Evolutionary conservation across 92 coral and sea anemone genomes (phyloP), one percentile per base, ranked within the genome.

Genomic region (Virgularia gustaviana): DNA sequence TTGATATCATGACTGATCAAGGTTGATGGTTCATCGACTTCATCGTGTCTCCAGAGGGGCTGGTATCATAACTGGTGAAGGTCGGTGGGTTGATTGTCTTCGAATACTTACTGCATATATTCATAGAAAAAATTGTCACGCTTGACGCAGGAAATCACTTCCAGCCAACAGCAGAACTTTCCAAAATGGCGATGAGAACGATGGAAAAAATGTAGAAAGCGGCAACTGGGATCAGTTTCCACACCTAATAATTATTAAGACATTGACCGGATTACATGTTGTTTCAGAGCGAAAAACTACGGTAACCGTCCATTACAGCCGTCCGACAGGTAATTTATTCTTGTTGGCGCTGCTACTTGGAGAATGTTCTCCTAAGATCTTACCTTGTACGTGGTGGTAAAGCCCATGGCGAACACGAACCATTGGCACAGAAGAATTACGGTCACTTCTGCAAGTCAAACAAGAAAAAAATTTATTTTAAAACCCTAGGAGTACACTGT

Each of bases 301-400:
- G 23, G 41, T 24, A 25, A 18, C 9, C 25, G 20, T 20, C 25
- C 20, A 7, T 20, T 32, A 49, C 0, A 32, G 63, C 18, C n/a
- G 22, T 25, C n/a, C 9, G 30, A 25, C 12, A 39, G 30, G 60
- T 54, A n/a, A n/a, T n/a, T n/a, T n/a, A n/a, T n/a, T n/a, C n/a
- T n/a, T n/a, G n/a, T n/a, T n/a, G n/a, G n/a, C n/a, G n/a, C n/a
- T n/a, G n/a, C n/a, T n/a, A n/a, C n/a, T n/a, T n/a, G n/a, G n/a
- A n/a, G n/a, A n/a, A n/a, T n/a, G n/a, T n/a, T n/a, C n/a, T n/a
- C n/a, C n/a, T n/a, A n/a, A 45, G 37, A 19, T 23, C 64, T 54
- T 52, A 91, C 97, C 97, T 86, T 89, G 81, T 91, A 91, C 7
- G 97, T 91, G 81, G 83, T 74, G 42, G 96, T 89, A 57, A 86